These are phyloP conservation scores for Anoplopoma fimbria DNA, from an alignment of 2,113 vertebrate species.

Conservation along the genomic window DNA sequence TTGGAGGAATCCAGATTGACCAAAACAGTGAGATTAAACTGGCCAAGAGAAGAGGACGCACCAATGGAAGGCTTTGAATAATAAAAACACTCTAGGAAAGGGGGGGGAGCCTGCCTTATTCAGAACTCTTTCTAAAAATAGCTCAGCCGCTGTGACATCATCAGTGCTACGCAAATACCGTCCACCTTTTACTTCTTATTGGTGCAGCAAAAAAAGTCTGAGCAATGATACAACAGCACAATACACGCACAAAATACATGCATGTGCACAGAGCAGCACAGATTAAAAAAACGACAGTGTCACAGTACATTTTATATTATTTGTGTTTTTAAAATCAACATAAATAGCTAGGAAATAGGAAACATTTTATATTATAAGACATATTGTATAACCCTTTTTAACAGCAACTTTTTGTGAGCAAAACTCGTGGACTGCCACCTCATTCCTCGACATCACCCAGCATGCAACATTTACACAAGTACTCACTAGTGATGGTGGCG, in stretches of 20 bases:
- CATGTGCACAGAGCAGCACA: conserved; percentile 21
- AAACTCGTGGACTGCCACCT: background rate
- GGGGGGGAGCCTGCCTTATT: conserved; percentile 27
- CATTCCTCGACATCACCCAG: background rate
- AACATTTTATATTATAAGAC: background rate
- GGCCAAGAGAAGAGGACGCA: conserved; percentile 19
- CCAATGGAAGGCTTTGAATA: conserved; percentile 45
- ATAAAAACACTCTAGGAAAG: conserved; percentile 45
- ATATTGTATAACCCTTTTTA: too few species aligned
- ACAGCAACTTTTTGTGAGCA: background rate
- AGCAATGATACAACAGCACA: conserved; percentile 2
- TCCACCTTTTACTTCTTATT: conserved; percentile 55
- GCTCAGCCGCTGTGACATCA: conserved; percentile 77
- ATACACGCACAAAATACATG: background rate
- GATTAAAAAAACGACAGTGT: background rate
- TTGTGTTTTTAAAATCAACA: background rate
- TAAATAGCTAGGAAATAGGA: background rate
- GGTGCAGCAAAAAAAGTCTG: conserved; percentile 44
- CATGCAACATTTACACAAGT: conserved; percentile 66
- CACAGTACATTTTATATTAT: too few species aligned
- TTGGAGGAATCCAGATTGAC: conserved; percentile 30
- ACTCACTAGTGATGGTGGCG: conserved; percentile 91
- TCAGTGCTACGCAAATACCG: conserved; percentile 59
- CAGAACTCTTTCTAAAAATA: conserved; percentile 78
- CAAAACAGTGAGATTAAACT: conserved; percentile 37